Percentiles rank a stretch among this genome's conserved stretches.
Conservation (phyloP, 2,797 vertebrate genomes). For the Coregonus ussuriensis region DNA sequence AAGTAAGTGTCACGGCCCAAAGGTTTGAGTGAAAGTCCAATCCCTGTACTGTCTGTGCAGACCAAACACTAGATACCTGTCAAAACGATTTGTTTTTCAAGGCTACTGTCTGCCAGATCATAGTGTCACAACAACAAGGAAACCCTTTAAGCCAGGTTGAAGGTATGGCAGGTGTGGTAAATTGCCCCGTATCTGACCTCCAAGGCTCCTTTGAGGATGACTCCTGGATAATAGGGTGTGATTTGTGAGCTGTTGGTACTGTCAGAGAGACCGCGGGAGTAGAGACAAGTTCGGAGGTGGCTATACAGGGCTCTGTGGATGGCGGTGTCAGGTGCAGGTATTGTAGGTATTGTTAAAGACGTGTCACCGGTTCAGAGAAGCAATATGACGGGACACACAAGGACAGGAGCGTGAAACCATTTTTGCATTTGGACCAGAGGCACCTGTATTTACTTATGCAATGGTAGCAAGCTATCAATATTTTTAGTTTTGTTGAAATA, state of each 20-base stretch:
- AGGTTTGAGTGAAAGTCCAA: conserved; percentile 1
- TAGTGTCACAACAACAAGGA: conserved; percentile 37
- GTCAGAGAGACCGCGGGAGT: conserved; percentile 38
- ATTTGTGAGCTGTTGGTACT: conserved; percentile 21
- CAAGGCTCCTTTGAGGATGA: conserved; percentile 40
- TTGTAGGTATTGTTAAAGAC: background rate
- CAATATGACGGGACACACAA: conserved; percentile 24
- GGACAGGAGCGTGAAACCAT: background rate
- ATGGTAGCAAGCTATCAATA: too few relatives aligned
- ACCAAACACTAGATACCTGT: background rate
- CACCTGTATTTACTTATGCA: too few relatives aligned
- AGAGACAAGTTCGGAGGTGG: conserved; percentile 24
- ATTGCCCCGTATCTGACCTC: conserved; percentile 50
- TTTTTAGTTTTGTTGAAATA: too few relatives aligned
- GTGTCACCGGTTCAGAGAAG: conserved; percentile 29
- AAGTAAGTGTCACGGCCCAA: background rate
- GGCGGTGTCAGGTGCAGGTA: conserved; percentile 35
- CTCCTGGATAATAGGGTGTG: conserved; percentile 52
- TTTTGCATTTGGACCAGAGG: too few relatives aligned
- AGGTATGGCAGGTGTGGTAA: conserved; percentile 59
- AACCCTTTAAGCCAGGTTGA: conserved; percentile 50
- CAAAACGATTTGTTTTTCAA: background rate
- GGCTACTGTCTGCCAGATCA: conserved; percentile 6
- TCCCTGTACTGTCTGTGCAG: background rate
- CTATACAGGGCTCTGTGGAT: conserved; percentile 23